Conservation (phyloP, 1,140 invertebrate species). For the Coptotermes formosanus region DNA sequence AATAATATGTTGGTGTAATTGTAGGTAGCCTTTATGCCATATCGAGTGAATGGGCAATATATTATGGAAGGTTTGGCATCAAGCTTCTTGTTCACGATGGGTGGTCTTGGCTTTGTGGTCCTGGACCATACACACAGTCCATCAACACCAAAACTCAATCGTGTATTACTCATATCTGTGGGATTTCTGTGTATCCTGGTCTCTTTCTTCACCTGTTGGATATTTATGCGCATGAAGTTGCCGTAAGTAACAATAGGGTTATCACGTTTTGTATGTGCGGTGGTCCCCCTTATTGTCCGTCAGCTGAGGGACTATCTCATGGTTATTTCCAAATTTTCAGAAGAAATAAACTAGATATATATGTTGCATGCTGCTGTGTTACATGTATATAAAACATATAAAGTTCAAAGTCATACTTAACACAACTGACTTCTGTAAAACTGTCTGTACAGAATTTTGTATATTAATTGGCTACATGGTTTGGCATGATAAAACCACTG, state of each 20-base stretch:
- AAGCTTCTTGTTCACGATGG: conserved; percentile 93
- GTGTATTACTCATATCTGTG: conserved; percentile 86
- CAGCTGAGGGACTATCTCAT: too few species aligned
- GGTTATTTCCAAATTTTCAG: too few species aligned
- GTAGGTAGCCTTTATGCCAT: conserved; percentile 96
- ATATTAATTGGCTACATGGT: too few species aligned
- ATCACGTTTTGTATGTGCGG: not conserved
- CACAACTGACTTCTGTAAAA: too few species aligned
- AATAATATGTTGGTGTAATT: conserved; percentile 20
- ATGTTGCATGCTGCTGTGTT: too few species aligned
- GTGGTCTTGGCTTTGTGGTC: conserved; percentile 95
- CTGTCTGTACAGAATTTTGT: too few species aligned
- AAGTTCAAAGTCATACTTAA: too few species aligned
- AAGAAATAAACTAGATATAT: too few species aligned
- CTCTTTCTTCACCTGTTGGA: conserved; percentile 94
- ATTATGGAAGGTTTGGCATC: conserved; percentile 98
- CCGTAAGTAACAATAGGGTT: conserved; percentile 59
- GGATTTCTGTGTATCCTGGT: conserved; percentile 92
- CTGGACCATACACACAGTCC: conserved; percentile 92
- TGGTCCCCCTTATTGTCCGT: too few species aligned
- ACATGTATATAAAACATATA: too few species aligned
- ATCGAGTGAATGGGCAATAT: conserved; percentile 97
- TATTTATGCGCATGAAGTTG: conserved; percentile 99
- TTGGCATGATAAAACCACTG: too few species aligned
- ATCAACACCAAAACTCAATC: conserved; percentile 87